Evolutionary conservation across 2,888 invertebrate genomes (phyloP), one percentile per base, ranked within the genome.

Genomic region (Netelia fuscicornis): DNA sequence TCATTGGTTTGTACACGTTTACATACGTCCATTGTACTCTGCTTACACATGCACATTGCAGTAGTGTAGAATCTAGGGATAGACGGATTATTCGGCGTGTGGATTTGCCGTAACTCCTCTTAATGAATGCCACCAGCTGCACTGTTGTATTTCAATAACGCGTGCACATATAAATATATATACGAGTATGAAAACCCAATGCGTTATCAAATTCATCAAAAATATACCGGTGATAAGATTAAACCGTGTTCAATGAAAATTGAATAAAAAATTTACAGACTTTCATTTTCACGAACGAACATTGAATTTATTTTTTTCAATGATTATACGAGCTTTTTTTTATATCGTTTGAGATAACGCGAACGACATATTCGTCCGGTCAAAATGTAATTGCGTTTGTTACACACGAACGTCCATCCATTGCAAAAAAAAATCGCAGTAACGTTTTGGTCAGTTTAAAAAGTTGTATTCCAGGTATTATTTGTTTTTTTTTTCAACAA

Each of bases 11-110:
- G 64, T 60, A 30, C 62, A 58, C 20, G 71, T 25, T 82, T 72
- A 77, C 77, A 82, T 72, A 58, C 72, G 82, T 72, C 71, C 10
- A 81, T 75, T 81, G 75, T 25, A 64, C 17, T 62, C 67, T 48
- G 48, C 44, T 13, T 11, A 25, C 54, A 54, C 30, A 67, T n/a
- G 44, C 20, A 52, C 52, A 11, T 3, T 9, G 30, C 5, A n/a
- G 17, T 30, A 17, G 30, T 10, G 9, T 8, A 54, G 9, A 10
- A 52, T n/a, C 3, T 13, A 48, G 13, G 37, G 37, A 48, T 13
- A 13, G 3, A 48, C 48, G 13, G 48, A 48, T 13, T 48, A 48
- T 13, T 48, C 13, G 48, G 48, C 13, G 48, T 13, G 48, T 48
- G 48, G 11, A 48, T 48, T 48, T 13, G 48, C 10, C 48, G 8